These are phyloP conservation scores for Argentina silus DNA, from an alignment of 2,797 vertebrate genomes.

Conservation along the genomic window DNA sequence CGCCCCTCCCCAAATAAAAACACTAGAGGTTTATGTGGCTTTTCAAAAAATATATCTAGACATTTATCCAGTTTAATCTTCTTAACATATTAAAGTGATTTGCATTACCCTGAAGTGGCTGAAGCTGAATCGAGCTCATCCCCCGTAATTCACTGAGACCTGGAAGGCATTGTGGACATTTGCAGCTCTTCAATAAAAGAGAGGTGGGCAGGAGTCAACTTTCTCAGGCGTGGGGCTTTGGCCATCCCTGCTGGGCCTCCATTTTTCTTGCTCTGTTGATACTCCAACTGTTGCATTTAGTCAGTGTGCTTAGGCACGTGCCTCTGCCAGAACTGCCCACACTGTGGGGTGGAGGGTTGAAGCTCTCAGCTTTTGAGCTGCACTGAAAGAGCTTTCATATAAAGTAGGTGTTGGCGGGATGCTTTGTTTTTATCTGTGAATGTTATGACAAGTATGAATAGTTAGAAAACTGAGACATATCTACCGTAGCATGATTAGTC, in stretches of 20 bases:
- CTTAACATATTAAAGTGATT: constrained; percentile 90
- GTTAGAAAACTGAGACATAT: constrained; percentile 65
- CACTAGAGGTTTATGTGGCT: constrained; percentile 84
- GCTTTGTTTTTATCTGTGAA: constrained; percentile 76
- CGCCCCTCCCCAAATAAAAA: constrained; percentile 82
- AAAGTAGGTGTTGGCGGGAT: constrained; percentile 79
- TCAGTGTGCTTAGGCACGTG: constrained; percentile 71
- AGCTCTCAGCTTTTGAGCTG: constrained; percentile 74
- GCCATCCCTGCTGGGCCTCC: constrained; percentile 60
- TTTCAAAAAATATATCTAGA: constrained; percentile 85
- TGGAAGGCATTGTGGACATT: constrained; percentile 78
- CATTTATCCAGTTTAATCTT: constrained; percentile 89
- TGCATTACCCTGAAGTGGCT: constrained; percentile 84
- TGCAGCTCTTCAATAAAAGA: constrained; percentile 65
- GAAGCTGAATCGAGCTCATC: constrained; percentile 77
- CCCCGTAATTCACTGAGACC: constrained; percentile 79
- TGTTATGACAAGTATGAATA: constrained; percentile 75
- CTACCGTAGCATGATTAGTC: constrained; percentile 60
- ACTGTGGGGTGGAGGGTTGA: constrained; percentile 78
- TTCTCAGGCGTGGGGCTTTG: constrained; percentile 65
- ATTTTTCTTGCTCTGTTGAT: constrained; percentile 68
- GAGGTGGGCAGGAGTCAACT: constrained; percentile 79
- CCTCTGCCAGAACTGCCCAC: constrained; percentile 78
- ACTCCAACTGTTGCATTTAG: constrained; percentile 79
- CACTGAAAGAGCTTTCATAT: constrained; percentile 76